phyloP scores from a whole-genome alignment of 2,888 invertebrate genomes.

The Drosophila phalerata region DNA sequence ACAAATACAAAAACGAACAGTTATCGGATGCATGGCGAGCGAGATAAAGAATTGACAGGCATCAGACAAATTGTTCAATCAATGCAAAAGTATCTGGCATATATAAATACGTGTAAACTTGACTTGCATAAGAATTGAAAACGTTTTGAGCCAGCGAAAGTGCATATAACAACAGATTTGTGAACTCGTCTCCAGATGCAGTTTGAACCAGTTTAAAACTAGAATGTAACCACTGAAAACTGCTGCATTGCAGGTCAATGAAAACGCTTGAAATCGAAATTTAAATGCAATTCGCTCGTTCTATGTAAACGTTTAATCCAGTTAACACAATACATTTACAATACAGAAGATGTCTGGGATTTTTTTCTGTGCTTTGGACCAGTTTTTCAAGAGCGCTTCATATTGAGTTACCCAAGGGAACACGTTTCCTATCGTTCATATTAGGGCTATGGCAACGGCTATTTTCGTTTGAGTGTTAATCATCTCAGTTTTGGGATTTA shows the following conservation, averaged over 20 bases:
- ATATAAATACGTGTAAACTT: constrained; percentile 31
- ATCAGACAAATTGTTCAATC: constrained; percentile 67
- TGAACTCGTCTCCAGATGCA: constrained; percentile 17
- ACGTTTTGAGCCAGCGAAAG: constrained; percentile 50
- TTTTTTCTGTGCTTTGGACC: constrained; percentile 8
- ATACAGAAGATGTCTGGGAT: neutral
- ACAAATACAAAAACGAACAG: constrained; percentile 22
- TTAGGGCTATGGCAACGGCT: constrained; percentile 2
- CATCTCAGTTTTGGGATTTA: constrained; percentile 24
- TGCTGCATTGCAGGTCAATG: constrained; percentile 21
- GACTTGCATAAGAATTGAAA: constrained; percentile 48
- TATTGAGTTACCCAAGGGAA: constrained; percentile 15
- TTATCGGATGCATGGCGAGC: constrained; percentile 50
- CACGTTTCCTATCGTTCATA: constrained; percentile 37
- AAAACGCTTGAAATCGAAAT: neutral
- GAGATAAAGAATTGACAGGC: constrained; percentile 63
- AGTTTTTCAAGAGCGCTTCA: constrained; percentile 15
- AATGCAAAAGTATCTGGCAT: constrained; percentile 66
- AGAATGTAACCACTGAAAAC: constrained; percentile 23
- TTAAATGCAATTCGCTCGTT: neutral
- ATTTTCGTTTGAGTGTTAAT: constrained; percentile 44
- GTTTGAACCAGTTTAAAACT: constrained; percentile 57
- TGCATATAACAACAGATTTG: constrained; percentile 62
- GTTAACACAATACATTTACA: constrained; percentile 29
- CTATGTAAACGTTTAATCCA: constrained; percentile 22